Conservation (phyloP, 1,140 invertebrate genomes). For the Homarus americanus region DNA sequence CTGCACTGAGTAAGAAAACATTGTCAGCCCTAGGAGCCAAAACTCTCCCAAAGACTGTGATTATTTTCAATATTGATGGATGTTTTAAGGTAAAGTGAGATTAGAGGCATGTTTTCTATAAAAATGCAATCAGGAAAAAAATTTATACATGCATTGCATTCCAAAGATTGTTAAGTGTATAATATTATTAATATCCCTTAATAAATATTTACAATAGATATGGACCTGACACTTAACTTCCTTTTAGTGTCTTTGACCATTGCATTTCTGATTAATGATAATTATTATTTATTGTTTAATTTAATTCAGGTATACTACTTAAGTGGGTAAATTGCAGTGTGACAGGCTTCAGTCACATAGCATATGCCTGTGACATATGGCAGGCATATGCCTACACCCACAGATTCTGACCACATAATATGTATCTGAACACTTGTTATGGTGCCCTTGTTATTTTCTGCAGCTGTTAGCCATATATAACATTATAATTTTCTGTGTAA, state of each 20-base stretch:
- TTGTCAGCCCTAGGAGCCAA: constrained; percentile 64
- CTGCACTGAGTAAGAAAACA: constrained; percentile 61
- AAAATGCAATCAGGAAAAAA: constrained; percentile 65
- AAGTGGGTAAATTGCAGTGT: constrained; percentile 70
- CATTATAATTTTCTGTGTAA: constrained; percentile 24
- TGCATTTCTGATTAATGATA: constrained; percentile 72
- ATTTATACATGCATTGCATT: constrained; percentile 71
- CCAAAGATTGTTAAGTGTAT: constrained; percentile 73
- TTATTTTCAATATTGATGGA: constrained; percentile 68
- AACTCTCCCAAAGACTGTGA: constrained; percentile 70
- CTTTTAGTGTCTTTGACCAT: constrained; percentile 62
- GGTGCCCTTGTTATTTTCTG: constrained; percentile 69
- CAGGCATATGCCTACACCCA: constrained; percentile 45
- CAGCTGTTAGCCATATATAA: constrained; percentile 49
- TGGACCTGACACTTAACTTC: constrained; percentile 63
- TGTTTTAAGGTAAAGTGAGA: constrained; percentile 59
- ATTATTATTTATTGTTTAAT: constrained; percentile 73
- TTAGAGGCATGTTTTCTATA: constrained; percentile 67
- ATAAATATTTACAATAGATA: constrained; percentile 65
- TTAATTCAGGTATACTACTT: constrained; percentile 74
- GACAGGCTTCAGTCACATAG: constrained; percentile 46
- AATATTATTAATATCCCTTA: constrained; percentile 64
- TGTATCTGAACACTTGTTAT: constrained; percentile 61
- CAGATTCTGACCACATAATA: constrained; percentile 38
- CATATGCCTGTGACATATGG: constrained; percentile 57